Evolutionary conservation across 2,797 vertebrate species (phyloP), one percentile per base, ranked within the genome.

Genomic region (Lacerta bilineata): DNA sequence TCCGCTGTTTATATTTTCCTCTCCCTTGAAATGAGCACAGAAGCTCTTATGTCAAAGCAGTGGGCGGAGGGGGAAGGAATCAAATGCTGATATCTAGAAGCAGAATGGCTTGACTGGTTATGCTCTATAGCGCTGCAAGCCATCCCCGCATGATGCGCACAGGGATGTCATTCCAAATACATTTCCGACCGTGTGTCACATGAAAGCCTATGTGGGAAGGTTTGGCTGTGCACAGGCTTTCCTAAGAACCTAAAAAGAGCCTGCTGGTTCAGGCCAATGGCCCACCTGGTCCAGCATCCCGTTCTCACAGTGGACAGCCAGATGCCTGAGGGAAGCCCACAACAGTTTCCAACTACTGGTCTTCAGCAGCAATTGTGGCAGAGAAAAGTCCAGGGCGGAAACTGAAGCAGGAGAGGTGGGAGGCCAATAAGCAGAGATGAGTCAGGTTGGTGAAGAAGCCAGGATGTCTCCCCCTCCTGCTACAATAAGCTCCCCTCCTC

Each of bases 121-220:
- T 1, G 20, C n/a, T 78, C 5, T n/a, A 81, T 1, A 27, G 3
- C 33, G 41, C 76, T 33, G 68, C 41, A 17, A 2, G 20, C 43
- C 3, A 0, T 61, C 20, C 25, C 39, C 33, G 8, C 23, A 71
- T 0, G 1, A 80, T 1, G 1, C 1, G 9, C 20, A 4, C 17
- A 68, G 64, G 61, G 18, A 69, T 50, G n/a, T 39, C 55, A 27
- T 64, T 64, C 1, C 29, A 20, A 68, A 46, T 1, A 3, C 11
- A 41, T 3, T 50, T 66, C 69, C 36, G 27, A 50, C 61, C 4
- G 33, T 0, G 0, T 39, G 2, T 75, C 46, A 39, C 68, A 36
- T 81, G 18, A 15, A 20, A 74, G 1, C 7, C 36, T 74, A 74
- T 7, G 18, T 74, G 36, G 72, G 72, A 74, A 33, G 11, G 36